phyloP scores from a whole-genome alignment of 2,113 vertebrate species.

The Ursus arctos region DNA sequence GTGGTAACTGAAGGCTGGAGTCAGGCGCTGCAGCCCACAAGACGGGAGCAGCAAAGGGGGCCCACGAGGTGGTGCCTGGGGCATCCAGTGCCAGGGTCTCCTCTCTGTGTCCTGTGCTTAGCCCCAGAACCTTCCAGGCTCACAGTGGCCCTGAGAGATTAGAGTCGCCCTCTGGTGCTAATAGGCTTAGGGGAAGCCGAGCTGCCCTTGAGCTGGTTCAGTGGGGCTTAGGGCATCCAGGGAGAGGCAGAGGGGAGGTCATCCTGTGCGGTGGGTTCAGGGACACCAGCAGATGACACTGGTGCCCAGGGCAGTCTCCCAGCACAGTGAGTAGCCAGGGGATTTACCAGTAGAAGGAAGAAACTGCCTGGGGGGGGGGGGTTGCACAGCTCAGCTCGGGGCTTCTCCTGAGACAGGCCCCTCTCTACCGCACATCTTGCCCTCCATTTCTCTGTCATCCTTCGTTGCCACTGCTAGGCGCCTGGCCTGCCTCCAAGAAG shows the following conservation, averaged over 20 bases:
- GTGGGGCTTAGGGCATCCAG: not conserved
- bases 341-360: not conserved
- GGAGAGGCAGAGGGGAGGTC: not conserved
- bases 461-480: too few relatives aligned
- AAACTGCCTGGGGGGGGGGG: fast-evolving
- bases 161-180: not conserved
- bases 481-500: fast-evolving
- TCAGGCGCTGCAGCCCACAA: too few relatives aligned
- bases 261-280: not conserved
- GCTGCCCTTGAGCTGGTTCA: slow-evolving; percentile 17
- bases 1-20: not conserved
- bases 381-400: not conserved
- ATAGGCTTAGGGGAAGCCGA: slow-evolving; percentile 68
- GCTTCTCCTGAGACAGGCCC: not conserved
- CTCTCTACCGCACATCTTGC: not conserved
- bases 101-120: not conserved
- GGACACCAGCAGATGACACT: not conserved
- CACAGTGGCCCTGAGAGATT: not conserved
- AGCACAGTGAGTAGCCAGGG: not conserved
- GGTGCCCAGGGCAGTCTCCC: not conserved
- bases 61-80: not conserved
- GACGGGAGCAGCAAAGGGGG: not conserved
- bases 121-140: not conserved
- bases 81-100: not conserved
- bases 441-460: not conserved